phyloP scores from a whole-genome alignment of 2,888 invertebrate genomes.

The Piscicola geometra region DNA sequence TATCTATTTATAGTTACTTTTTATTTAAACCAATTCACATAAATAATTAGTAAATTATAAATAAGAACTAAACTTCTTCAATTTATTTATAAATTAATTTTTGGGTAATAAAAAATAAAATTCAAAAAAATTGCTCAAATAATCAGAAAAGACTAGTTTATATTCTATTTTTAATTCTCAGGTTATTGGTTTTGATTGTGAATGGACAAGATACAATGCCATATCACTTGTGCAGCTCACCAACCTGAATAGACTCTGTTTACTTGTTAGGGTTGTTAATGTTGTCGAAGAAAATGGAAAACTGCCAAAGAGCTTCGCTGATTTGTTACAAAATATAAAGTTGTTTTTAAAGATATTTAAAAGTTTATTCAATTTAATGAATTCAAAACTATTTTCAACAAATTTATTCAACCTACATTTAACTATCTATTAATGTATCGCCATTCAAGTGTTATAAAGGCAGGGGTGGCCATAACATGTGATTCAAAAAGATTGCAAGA shows the following conservation, averaged over 20 bases:
- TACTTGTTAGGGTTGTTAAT: slow-evolving; percentile 63
- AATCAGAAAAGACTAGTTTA: too few species aligned
- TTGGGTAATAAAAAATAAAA: too few species aligned
- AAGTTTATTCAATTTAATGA: not conserved
- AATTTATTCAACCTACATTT: not conserved
- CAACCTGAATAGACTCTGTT: slow-evolving; percentile 67
- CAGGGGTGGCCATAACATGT: slow-evolving; percentile 69
- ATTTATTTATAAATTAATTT: too few species aligned
- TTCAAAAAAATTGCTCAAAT: too few species aligned
- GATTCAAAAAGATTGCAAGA: slow-evolving; percentile 66
- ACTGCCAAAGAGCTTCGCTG: slow-evolving; percentile 62
- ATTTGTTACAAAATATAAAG: slow-evolving; percentile 50
- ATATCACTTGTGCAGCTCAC: slow-evolving; percentile 71
- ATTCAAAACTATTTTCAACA: slow-evolving; percentile 11
- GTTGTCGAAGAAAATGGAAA: slow-evolving; percentile 51
- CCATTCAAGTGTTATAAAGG: slow-evolving; percentile 65
- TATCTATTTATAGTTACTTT: too few species aligned
- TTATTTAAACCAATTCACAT: too few species aligned
- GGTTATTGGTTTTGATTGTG: slow-evolving; percentile 74
- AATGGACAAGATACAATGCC: slow-evolving; percentile 68
- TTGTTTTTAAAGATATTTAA: slow-evolving; percentile 36
- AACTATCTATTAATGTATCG: slow-evolving; percentile 33
- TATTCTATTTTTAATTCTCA: slow-evolving; percentile 30
- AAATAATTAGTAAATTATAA: too few species aligned
- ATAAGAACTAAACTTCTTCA: too few species aligned